phyloP scores from a whole-genome alignment of 1,140 invertebrate species.

The Trichonephila inaurata region DNA sequence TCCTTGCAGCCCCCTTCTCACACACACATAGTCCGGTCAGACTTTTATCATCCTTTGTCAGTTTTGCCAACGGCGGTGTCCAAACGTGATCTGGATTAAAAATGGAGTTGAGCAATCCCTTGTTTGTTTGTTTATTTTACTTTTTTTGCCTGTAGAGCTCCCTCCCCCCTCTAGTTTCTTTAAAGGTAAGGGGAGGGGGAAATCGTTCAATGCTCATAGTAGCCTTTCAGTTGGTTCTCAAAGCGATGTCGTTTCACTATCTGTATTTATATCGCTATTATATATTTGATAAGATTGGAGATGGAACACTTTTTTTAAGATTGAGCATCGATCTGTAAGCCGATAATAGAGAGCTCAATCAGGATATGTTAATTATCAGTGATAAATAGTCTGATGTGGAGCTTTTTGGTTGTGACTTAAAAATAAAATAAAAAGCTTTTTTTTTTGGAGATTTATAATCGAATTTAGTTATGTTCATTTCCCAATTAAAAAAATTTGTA shows the following conservation, averaged over 20 bases:
- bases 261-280: conserved; percentile 3
- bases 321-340: not conserved
- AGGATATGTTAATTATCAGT: not conserved
- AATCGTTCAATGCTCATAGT: not conserved
- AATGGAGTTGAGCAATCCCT: conserved; percentile 51
- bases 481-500: too few relatives aligned
- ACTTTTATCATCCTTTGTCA: conserved; percentile 76
- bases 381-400: not conserved
- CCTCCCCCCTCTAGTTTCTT: not conserved
- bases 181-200: not conserved
- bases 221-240: not conserved
- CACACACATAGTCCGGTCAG: conserved; percentile 60
- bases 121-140: conserved; percentile 59
- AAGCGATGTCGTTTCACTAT: not conserved
- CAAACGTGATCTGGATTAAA: conserved; percentile 71
- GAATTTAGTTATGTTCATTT: too few relatives aligned
- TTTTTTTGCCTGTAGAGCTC: conserved; percentile 3
- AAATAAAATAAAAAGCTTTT: not conserved
- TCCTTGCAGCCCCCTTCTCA: conserved; percentile 3
- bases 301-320: not conserved
- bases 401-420: not conserved
- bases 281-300: not conserved
- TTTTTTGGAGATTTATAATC: too few relatives aligned
- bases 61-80: conserved; percentile 68
- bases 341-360: not conserved